Conservation (phyloP, 2,797 vertebrate genomes). For the Tragelaphus oryx region DNA sequence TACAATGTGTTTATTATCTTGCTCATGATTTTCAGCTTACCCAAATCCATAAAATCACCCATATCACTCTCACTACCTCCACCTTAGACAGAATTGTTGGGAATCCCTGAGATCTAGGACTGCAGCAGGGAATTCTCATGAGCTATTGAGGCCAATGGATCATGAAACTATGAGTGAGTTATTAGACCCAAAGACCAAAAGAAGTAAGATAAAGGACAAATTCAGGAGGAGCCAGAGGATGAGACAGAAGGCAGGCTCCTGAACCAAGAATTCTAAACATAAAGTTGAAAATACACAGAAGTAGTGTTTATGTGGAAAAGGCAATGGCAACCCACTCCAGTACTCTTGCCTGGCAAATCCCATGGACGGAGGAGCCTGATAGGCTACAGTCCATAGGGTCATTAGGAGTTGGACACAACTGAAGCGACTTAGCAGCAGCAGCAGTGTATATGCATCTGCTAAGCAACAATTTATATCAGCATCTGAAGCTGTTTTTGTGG, state of each 20-base stretch:
- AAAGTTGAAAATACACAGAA: not conserved
- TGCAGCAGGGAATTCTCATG: not conserved
- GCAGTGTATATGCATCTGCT: not conserved
- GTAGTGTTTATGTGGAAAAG: not conserved
- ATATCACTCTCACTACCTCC: not conserved
- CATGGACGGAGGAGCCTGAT: too few relatives aligned
- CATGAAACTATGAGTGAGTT: not conserved
- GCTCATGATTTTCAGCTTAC: not conserved
- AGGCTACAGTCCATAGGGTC: too few relatives aligned
- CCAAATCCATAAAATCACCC: not conserved
- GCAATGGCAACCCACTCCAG: too few relatives aligned
- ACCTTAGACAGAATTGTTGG: constrained; percentile 6
- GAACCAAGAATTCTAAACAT: not conserved
- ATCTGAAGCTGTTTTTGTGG: not conserved
- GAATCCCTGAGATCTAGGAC: not conserved
- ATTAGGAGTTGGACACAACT: too few relatives aligned
- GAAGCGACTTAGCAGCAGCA: too few relatives aligned
- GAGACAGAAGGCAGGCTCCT: not conserved
- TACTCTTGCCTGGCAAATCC: too few relatives aligned
- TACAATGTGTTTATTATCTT: not conserved
- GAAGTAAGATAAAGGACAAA: not conserved
- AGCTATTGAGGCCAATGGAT: not conserved
- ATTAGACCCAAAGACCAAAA: not conserved
- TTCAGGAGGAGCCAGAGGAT: not conserved
- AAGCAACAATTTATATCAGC: not conserved